These are phyloP conservation scores for Halictus rubicundus DNA, from an alignment of 1,140 invertebrate genomes.

Conservation along the genomic window DNA sequence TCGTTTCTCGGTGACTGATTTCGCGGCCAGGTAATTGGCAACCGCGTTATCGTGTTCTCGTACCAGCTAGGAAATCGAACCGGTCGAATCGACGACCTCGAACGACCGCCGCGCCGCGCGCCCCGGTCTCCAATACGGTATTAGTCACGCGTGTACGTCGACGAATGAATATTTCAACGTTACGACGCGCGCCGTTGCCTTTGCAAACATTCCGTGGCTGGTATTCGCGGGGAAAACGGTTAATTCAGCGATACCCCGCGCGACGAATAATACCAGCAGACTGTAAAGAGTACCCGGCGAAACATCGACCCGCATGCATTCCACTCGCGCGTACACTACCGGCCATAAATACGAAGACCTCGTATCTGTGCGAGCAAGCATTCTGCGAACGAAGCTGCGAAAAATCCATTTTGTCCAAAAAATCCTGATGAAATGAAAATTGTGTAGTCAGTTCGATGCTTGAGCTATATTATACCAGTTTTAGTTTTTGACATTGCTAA, in stretches of 20 bases:
- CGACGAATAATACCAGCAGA: background rate
- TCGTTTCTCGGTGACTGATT: background rate
- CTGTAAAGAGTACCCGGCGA: no score
- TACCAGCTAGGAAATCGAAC: slow-evolving; percentile 25
- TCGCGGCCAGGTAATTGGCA: background rate
- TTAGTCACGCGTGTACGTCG: slow-evolving; percentile 40
- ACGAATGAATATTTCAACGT: slow-evolving; percentile 49
- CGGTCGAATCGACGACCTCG: slow-evolving; percentile 35
- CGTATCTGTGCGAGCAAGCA: no score
- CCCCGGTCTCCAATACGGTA: slow-evolving; percentile 21
- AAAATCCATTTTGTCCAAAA: no score
- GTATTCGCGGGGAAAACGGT: slow-evolving; percentile 14
- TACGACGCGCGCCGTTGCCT: slow-evolving; percentile 21
- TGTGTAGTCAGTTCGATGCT: no score
- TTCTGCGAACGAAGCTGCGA: no score
- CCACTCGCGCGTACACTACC: background rate
- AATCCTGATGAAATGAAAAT: no score
- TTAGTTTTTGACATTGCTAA: no score
- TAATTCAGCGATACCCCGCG: slow-evolving; percentile 3
- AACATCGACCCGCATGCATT: slow-evolving; percentile 22
- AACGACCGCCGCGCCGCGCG: slow-evolving; percentile 12
- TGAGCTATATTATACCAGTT: no score
- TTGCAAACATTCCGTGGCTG: slow-evolving; percentile 19
- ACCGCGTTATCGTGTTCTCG: background rate
- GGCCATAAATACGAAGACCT: no score